These are phyloP conservation scores for Herpetotheres cachinnans DNA, from an alignment of 2,113 vertebrate species.

Conservation along the genomic window DNA sequence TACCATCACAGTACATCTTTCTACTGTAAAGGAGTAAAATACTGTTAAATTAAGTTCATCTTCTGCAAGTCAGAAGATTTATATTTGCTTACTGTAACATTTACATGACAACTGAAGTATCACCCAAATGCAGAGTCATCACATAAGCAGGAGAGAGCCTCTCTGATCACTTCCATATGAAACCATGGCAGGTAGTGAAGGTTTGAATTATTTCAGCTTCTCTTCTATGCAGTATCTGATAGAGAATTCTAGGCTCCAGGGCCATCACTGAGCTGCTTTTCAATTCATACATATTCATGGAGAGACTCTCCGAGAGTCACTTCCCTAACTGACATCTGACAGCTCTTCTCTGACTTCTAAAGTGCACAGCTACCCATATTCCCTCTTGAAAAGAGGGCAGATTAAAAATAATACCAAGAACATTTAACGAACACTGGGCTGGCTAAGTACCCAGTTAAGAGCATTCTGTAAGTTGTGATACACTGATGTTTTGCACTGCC, in stretches of 20 bases:
- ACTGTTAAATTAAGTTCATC: constrained; percentile 13
- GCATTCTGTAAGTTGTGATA: neutral
- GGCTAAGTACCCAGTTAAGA: neutral
- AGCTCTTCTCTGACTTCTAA: neutral
- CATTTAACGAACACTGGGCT: fast-evolving
- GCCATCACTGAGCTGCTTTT: neutral
- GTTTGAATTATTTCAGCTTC: neutral
- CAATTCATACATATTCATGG: neutral
- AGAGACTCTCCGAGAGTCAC: neutral
- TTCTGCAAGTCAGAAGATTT: neutral
- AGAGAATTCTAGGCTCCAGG: neutral
- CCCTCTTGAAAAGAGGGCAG: neutral
- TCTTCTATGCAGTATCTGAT: neutral
- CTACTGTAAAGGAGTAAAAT: neutral
- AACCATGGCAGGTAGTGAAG: neutral
- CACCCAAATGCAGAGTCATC: neutral
- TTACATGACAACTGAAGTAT: neutral
- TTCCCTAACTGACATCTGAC: neutral
- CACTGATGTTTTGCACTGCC: neutral
- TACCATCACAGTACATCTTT: neutral
- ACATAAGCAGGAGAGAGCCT: neutral
- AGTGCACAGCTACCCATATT: neutral
- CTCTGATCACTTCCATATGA: neutral
- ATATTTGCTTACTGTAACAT: constrained; percentile 7
- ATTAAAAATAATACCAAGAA: neutral